Percentiles rank a stretch among this genome's conserved stretches.
phyloP scores from a whole-genome alignment of 2,888 invertebrate species.

The Drosophila phalerata region DNA sequence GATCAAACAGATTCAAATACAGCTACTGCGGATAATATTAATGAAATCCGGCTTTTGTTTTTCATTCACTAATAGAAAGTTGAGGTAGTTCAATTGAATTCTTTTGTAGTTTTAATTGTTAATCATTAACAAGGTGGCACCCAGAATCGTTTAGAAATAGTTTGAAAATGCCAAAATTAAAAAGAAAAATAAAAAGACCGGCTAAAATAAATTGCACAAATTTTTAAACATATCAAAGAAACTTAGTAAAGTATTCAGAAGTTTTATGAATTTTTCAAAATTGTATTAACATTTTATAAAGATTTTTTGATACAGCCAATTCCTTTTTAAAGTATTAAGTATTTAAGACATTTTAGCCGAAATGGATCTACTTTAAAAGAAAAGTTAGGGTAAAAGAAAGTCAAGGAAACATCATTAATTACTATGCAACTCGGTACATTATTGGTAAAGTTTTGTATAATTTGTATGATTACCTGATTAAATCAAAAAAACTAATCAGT shows the following conservation, averaged over 20 bases:
- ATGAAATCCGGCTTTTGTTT: constrained; percentile 16
- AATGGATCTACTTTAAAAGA: neutral
- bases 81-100: constrained; percentile 9
- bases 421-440: neutral
- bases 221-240: no score
- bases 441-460: neutral
- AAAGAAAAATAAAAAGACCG: neutral
- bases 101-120: neutral
- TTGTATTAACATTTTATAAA: neutral
- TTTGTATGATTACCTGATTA: neutral
- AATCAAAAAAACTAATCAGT: constrained; percentile 1
- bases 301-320: no score
- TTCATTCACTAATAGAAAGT: neutral
- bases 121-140: neutral
- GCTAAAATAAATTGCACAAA: neutral
- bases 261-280: no score
- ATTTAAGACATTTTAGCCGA: no score
- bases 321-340: no score
- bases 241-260: no score
- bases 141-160: neutral
- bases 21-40: constrained; percentile 19
- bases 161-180: neutral
- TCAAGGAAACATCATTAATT: neutral
- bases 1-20: constrained; percentile 22
- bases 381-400: neutral